Base-by-base conservation (phyloP, 2,797 vertebrate genomes). In the Gymnoscopelus microlampas region DNA sequence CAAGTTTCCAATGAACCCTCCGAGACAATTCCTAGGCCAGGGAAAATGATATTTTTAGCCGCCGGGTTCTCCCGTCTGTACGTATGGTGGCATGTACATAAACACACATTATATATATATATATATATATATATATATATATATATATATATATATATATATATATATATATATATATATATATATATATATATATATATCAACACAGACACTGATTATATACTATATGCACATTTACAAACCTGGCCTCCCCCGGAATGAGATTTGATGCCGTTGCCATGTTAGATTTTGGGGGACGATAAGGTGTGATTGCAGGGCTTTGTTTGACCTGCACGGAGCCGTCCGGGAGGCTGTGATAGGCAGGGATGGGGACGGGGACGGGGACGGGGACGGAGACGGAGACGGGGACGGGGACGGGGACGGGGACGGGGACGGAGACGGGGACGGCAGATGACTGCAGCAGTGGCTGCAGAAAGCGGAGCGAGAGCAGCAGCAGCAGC, bases 1-100 rank as follows among this genome's bases (percentile, higher is more conserved):
- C 87, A 89, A 90, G 87, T 91, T 92, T 89, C 87, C 86, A 91
- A 89, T 92, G 88, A 93, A 92, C 90, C 92, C 87, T 86, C 85
- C 88, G 81, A 91, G 90, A 93, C 91, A 85, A 89, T 92, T 92
- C 87, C 88, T 83, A 75, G 73, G 79, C 72, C 74, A 78, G 80
- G 77, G 85, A 88, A 86, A 87, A 85, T 82, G 2, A 86, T 88
- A 89, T 88, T 88, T 90, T 87, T 85, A 87, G 84, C 81, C 71
- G 49, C 63, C 62, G 63, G 71, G 60, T 67, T 77, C 80, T 73
- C 68, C 68, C 26, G 56, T 78, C 74, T 80, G 70, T 55, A 76
- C 76, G 55, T 71, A 70, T 74, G 32, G 72, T 48, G 67, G 57
- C 59, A 70, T 58, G 55, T 68, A 70, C 57, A 73, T 67, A 72